These are phyloP conservation scores for Phalacrocorax brasilianus DNA, from an alignment of 2,113 vertebrate species.

Conservation along the genomic window DNA sequence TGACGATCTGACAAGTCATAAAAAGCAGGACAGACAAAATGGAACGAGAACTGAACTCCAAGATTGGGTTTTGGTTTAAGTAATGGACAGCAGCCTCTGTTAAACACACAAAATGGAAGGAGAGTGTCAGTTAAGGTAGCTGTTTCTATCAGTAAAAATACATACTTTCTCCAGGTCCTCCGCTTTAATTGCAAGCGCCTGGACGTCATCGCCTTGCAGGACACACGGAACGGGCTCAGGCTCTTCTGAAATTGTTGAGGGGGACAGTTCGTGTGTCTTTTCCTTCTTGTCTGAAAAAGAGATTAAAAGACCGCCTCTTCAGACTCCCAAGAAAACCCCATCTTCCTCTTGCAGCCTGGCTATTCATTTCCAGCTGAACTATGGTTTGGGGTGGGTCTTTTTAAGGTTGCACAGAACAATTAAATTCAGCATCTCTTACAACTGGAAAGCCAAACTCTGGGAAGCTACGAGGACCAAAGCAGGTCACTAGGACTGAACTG, in stretches of 20 bases:
- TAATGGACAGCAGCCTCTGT: neutral
- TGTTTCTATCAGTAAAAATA: neutral
- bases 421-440: neutral
- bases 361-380: neutral
- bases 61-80: neutral
- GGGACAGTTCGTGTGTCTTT: conserved; percentile 36
- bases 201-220: conserved; percentile 72
- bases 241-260: conserved; percentile 55
- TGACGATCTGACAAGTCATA: neutral
- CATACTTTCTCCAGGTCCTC: conserved; percentile 79
- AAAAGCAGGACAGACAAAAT: neutral
- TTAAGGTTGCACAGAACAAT: neutral
- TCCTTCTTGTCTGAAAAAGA: conserved; percentile 73
- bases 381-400: neutral
- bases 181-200: conserved; percentile 69
- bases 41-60: neutral
- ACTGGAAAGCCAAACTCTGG: neutral
- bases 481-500: neutral
- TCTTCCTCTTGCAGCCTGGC: neutral
- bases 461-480: neutral
- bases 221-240: conserved; percentile 11
- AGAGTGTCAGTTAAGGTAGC: neutral
- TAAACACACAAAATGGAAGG: neutral
- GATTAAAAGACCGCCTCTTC: neutral
- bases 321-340: neutral